Percentiles rank a stretch among this genome's conserved stretches.
These are phyloP conservation scores for Sepiola atlantica DNA, from an alignment of 2,888 invertebrate genomes.

Conservation along the genomic window DNA sequence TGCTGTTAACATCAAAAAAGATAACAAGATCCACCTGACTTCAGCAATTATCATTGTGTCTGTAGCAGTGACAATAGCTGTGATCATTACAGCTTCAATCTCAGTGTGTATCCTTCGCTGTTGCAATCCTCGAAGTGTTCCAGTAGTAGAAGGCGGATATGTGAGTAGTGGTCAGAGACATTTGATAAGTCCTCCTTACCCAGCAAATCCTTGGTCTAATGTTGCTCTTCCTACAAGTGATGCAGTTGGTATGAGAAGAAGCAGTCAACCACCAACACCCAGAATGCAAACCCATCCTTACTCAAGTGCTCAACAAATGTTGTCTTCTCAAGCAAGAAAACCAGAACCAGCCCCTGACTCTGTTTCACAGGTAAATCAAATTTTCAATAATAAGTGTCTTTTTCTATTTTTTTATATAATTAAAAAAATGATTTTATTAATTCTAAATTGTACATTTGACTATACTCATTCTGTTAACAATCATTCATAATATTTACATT, in stretches of 20 bases:
- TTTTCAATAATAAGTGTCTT: background rate
- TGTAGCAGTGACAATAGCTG: conserved; percentile 13
- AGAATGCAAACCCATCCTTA: background rate
- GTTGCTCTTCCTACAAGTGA: background rate
- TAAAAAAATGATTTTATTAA: too few relatives aligned
- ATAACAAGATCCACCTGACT: conserved; percentile 21
- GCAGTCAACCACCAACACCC: background rate
- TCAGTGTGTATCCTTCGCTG: background rate
- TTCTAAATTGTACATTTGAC: too few relatives aligned
- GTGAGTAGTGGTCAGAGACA: conserved; percentile 14
- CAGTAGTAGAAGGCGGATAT: background rate
- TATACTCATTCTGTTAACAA: too few relatives aligned
- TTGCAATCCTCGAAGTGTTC: background rate
- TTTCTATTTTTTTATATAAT: too few relatives aligned
- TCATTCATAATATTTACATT: background rate
- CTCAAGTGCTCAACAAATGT: background rate
- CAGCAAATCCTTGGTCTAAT: background rate
- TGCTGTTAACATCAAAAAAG: background rate
- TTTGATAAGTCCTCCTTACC: background rate
- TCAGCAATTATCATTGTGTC: conserved; percentile 13
- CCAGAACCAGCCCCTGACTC: background rate
- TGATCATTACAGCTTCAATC: conserved; percentile 20
- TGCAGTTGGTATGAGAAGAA: background rate
- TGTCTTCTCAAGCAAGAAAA: background rate
- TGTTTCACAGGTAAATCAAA: background rate